Conservation (phyloP, 2,113 vertebrate genomes). For the Tetrax tetrax region DNA sequence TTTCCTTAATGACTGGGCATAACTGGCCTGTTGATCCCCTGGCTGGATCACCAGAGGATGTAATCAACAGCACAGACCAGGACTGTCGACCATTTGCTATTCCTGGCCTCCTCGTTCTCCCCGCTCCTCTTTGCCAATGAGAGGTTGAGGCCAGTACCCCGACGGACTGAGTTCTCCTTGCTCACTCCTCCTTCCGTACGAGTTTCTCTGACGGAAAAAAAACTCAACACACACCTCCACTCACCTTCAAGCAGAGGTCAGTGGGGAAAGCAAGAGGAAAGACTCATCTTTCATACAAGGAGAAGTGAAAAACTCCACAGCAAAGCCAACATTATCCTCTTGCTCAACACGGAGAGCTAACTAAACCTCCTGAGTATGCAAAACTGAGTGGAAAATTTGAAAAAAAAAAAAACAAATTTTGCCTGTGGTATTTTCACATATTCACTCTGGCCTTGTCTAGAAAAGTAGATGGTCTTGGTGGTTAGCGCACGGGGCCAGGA, state of each 20-base stretch:
- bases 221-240: neutral
- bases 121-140: neutral
- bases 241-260: neutral
- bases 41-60: slow-evolving; percentile 9
- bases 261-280: neutral
- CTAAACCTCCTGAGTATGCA: slow-evolving; percentile 57
- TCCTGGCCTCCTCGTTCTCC: neutral
- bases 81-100: neutral
- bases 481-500: slow-evolving; percentile 16
- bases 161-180: neutral
- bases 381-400: slow-evolving; percentile 13
- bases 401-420: neutral
- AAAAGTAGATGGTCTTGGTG: slow-evolving; percentile 42
- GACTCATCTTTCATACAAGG: neutral
- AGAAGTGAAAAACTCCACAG: neutral
- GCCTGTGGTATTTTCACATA: slow-evolving; percentile 58
- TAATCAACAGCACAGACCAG: neutral
- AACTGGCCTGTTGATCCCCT: neutral
- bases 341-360: neutral
- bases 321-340: neutral
- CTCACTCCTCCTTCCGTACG: neutral
- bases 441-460: slow-evolving; percentile 2
- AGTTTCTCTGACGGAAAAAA: neutral
- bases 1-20: slow-evolving; percentile 45
- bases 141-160: neutral